Conservation (phyloP, 1,140 invertebrate species). For the Brachionus paranguensis region DNA sequence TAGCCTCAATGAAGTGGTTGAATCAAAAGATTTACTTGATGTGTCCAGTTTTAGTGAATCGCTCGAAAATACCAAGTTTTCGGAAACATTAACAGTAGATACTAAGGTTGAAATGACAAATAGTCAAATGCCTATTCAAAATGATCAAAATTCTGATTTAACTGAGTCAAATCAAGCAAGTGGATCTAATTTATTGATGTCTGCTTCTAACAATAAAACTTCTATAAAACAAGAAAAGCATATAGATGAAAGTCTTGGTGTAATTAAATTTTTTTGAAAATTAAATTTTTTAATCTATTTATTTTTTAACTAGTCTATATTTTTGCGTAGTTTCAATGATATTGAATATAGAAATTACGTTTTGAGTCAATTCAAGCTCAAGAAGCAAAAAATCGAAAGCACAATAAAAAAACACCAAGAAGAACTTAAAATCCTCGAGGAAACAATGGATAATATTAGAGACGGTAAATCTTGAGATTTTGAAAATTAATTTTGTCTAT, state of each 20-base stretch:
- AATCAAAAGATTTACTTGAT: conserved; percentile 14
- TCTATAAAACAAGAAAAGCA: background rate
- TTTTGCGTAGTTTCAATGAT: conserved; percentile 34
- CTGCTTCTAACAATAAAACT: background rate
- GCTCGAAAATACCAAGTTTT: background rate
- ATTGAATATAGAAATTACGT: conserved; percentile 39
- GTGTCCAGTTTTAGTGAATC: background rate
- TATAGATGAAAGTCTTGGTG: conserved; percentile 22
- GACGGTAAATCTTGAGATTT: background rate
- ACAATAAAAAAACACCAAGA: conserved; percentile 30
- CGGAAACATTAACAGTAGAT: background rate
- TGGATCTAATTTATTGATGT: background rate
- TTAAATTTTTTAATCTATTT: background rate
- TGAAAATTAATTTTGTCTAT: no score
- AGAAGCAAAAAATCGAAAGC: conserved; percentile 31
- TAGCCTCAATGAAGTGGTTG: background rate
- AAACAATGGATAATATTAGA: conserved; percentile 36
- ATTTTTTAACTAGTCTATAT: conserved; percentile 9
- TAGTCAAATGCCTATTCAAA: background rate
- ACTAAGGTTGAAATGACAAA: background rate
- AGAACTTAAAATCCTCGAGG: conserved; percentile 29
- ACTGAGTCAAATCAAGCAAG: background rate
- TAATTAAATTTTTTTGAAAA: background rate
- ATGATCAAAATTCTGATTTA: background rate
- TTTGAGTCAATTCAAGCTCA: conserved; percentile 21